A percentile compares a stretch with the other conserved stretches of the same genome.
phyloP scores from a whole-genome alignment of 2,888 invertebrate genomes.

The Alviniconcha strummeri region DNA sequence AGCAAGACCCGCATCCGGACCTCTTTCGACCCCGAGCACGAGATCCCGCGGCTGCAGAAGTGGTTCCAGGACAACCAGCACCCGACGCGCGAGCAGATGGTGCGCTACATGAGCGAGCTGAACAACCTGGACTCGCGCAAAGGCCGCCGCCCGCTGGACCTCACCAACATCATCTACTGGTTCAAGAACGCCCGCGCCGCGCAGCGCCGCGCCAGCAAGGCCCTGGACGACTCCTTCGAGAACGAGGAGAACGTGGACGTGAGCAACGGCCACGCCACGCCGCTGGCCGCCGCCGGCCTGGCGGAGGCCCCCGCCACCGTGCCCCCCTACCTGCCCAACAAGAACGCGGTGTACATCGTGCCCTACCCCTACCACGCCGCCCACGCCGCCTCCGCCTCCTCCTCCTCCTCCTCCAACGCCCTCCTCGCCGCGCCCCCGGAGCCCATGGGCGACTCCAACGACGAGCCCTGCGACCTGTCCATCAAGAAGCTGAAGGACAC shows the following conservation, averaged over 20 bases:
- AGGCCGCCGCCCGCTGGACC: constrained; percentile 94
- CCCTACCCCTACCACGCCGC: constrained; percentile 59
- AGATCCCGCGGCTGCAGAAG: constrained; percentile 94
- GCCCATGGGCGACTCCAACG: constrained; percentile 23
- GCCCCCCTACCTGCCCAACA: constrained; percentile 68
- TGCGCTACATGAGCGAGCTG: constrained; percentile 94
- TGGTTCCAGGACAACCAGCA: constrained; percentile 99
- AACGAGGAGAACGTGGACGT: constrained; percentile 57
- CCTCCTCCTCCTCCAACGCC: constrained; percentile 20
- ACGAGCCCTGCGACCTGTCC: constrained; percentile 43
- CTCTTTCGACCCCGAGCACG: constrained; percentile 96
- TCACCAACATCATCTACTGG: constrained; percentile 90
- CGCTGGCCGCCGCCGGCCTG: constrained; percentile 23
- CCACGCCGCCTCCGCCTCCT: constrained; percentile 35
- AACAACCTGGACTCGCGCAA: constrained; percentile 89
- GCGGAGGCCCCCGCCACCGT: background rate
- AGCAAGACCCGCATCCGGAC: constrained; percentile 87
- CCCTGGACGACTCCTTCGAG: constrained; percentile 61
- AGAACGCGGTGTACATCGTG: constrained; percentile 70
- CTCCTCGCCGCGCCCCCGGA: constrained; percentile 30
- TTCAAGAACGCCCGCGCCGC: constrained; percentile 98
- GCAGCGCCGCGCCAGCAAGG: constrained; percentile 84
- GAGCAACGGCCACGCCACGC: constrained; percentile 32
- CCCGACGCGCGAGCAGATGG: constrained; percentile 96
- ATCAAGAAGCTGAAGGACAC: constrained; percentile 31